Conservation (phyloP, 2,113 vertebrate species). For the Misgurnus anguillicaudatus region DNA sequence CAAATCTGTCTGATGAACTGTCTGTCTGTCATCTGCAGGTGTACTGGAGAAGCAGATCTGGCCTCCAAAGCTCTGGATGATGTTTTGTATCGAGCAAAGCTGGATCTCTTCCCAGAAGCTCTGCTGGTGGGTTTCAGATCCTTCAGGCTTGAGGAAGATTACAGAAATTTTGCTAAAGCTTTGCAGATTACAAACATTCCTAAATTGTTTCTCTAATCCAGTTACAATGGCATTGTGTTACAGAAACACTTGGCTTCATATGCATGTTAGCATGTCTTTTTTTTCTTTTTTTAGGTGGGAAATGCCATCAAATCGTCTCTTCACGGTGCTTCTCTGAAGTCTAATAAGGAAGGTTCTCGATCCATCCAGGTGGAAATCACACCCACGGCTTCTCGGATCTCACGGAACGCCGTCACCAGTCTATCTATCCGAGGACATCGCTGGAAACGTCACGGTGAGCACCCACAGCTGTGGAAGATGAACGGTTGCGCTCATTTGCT, state of each 20-base stretch:
- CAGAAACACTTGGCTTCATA: background rate
- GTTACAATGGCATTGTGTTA: slow-evolving; percentile 10
- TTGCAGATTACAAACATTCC: slow-evolving; percentile 71
- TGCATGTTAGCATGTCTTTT: too few relatives aligned
- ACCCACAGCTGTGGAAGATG: background rate
- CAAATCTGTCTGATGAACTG: background rate
- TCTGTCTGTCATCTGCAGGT: slow-evolving; percentile 70
- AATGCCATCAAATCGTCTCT: slow-evolving; percentile 96
- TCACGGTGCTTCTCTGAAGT: slow-evolving; percentile 87
- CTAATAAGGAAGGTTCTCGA: slow-evolving; percentile 88
- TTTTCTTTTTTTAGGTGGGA: slow-evolving; percentile 79
- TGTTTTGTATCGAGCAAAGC: slow-evolving; percentile 90
- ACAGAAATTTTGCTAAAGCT: slow-evolving; percentile 58
- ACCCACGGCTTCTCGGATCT: slow-evolving; percentile 94
- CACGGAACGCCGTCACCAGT: slow-evolving; percentile 96
- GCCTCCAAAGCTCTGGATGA: slow-evolving; percentile 96
- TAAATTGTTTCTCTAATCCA: slow-evolving; percentile 42
- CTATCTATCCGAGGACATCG: slow-evolving; percentile 96
- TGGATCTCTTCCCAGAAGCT: slow-evolving; percentile 94
- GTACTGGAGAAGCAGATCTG: slow-evolving; percentile 93
- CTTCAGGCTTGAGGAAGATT: background rate
- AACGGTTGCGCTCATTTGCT: background rate
- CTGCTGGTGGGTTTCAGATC: slow-evolving; percentile 84
- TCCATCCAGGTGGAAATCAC: slow-evolving; percentile 99
- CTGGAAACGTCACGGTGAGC: slow-evolving; percentile 98